These are phyloP conservation scores for Cynoglossus semilaevis DNA, from an alignment of 2,113 vertebrate species.

Conservation along the genomic window DNA sequence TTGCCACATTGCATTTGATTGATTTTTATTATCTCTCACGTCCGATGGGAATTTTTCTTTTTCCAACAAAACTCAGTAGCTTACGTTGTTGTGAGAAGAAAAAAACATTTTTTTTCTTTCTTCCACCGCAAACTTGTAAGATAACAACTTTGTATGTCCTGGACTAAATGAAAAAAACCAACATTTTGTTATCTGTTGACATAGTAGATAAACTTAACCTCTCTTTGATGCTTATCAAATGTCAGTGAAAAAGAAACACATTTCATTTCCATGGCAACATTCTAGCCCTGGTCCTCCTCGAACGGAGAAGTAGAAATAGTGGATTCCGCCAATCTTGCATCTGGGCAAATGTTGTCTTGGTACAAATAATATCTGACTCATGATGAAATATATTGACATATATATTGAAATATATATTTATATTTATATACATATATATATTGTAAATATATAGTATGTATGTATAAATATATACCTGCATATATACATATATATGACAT, in stretches of 20 bases:
- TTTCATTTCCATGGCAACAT: slow-evolving; percentile 56
- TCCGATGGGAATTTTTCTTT: too few species aligned
- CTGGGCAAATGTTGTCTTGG: slow-evolving; percentile 51
- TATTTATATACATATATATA: too few species aligned
- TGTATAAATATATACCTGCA: too few species aligned
- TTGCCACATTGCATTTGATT: too few species aligned
- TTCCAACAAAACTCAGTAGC: too few species aligned
- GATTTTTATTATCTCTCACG: too few species aligned
- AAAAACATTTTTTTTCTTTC: slow-evolving; percentile 34
- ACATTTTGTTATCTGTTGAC: slow-evolving; percentile 68
- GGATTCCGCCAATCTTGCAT: slow-evolving; percentile 39
- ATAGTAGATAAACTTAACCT: slow-evolving; percentile 64
- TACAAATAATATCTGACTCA: slow-evolving; percentile 8
- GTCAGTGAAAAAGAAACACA: slow-evolving; percentile 43
- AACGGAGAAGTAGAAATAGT: slow-evolving; percentile 37
- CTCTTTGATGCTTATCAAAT: slow-evolving; percentile 61
- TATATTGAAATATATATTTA: too few species aligned
- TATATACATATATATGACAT: too few species aligned
- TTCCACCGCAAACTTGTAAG: slow-evolving; percentile 46
- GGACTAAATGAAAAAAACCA: slow-evolving; percentile 60
- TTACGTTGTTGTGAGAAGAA: slow-evolving; percentile 11
- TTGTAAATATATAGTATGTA: too few species aligned
- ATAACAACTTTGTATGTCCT: slow-evolving; percentile 55
- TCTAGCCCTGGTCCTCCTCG: slow-evolving; percentile 56
- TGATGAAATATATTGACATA: too few species aligned